These are phyloP conservation scores for Sylvietta virens DNA, from an alignment of 2,113 vertebrate species.

Conservation along the genomic window DNA sequence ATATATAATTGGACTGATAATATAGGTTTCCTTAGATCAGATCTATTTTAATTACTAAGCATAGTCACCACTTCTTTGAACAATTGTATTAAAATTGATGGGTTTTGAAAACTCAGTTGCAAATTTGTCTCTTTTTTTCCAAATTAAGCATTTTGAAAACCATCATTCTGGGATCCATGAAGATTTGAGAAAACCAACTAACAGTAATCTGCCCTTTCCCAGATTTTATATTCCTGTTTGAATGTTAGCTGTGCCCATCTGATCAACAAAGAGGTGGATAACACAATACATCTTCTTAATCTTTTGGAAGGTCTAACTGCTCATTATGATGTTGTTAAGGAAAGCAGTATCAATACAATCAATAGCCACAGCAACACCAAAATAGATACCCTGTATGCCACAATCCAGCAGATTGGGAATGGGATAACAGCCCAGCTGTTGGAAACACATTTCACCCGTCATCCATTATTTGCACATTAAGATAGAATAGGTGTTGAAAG, in stretches of 20 bases:
- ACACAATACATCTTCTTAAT: neutral
- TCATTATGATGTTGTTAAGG: neutral
- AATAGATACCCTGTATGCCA: neutral
- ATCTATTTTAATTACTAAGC: neutral
- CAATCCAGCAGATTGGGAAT: neutral
- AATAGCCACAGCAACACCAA: neutral
- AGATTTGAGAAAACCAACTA: neutral
- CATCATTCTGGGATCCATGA: neutral
- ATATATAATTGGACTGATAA: neutral
- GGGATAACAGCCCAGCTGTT: neutral
- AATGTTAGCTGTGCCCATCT: neutral
- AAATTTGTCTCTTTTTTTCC: neutral
- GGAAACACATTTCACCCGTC: neutral
- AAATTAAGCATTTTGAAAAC: neutral
- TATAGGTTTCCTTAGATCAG: neutral
- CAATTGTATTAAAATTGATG: neutral
- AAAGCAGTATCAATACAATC: neutral
- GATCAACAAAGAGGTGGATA: neutral
- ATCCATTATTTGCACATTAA: neutral
- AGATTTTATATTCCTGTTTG: neutral
- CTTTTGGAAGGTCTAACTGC: neutral
- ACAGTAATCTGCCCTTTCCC: neutral
- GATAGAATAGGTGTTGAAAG: neutral
- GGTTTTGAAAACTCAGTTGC: neutral
- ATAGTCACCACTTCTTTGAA: neutral